Evolutionary conservation across 1,140 invertebrate species (phyloP).

Genomic region (Carposina sasakii): DNA sequence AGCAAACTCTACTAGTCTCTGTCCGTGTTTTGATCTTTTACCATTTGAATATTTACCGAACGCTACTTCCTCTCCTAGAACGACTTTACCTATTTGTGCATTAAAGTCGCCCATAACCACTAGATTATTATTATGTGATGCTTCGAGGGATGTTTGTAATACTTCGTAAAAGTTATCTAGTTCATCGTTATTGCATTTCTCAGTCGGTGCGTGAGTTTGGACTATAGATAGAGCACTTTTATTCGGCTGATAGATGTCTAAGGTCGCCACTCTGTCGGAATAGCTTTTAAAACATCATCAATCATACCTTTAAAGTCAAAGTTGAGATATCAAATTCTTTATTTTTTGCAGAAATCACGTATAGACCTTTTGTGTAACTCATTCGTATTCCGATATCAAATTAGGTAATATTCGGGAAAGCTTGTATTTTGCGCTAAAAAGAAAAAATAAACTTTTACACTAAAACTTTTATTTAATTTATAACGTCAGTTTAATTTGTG

Average conservation of each 20-base stretch:
- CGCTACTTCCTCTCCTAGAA: conserved; percentile 3
- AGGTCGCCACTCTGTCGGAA: conserved; percentile 15
- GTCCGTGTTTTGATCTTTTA: conserved; percentile 14
- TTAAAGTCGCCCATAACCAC: conserved; percentile 19
- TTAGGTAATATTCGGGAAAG: too few relatives aligned
- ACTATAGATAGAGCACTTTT: conserved; percentile 9
- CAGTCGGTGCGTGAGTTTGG: conserved; percentile 20
- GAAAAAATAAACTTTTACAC: too few relatives aligned
- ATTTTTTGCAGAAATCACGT: too few relatives aligned
- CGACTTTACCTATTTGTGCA: conserved; percentile 18
- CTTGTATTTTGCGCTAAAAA: too few relatives aligned
- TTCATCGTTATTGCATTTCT: conserved; percentile 9
- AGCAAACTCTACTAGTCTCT: conserved; percentile 16
- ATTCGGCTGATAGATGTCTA: conserved; percentile 13
- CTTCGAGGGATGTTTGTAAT: conserved; percentile 1
- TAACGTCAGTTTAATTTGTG: too few relatives aligned
- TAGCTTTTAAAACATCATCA: conserved; percentile 11
- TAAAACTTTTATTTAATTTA: too few relatives aligned
- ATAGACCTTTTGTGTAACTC: too few relatives aligned
- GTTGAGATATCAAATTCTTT: too few relatives aligned
- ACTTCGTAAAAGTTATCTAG: conserved; percentile 9
- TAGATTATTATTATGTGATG: conserved; percentile 7
- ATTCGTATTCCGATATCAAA: too few relatives aligned
- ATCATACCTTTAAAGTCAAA: too few relatives aligned
- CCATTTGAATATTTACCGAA: conserved; percentile 17